phyloP scores from a whole-genome alignment of 2,888 invertebrate genomes.

The Uloborus plumipes region DNA sequence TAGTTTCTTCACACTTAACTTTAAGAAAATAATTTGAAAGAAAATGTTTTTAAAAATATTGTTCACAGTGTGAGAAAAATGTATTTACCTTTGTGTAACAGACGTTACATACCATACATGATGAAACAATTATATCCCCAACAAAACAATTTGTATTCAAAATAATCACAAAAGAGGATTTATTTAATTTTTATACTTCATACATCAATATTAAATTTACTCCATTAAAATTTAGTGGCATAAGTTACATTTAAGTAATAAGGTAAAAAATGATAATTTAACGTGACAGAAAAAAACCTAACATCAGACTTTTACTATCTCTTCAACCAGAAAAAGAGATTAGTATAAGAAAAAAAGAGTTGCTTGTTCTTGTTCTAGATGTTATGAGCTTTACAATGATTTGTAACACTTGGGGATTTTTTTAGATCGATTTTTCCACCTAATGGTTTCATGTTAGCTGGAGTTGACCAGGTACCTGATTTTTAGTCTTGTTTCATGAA shows the following conservation, averaged over 20 bases:
- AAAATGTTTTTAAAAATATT: background rate
- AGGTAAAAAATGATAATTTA: constrained; percentile 1
- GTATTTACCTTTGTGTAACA: constrained; percentile 3
- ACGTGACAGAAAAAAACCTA: background rate
- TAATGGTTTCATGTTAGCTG: too few relatives aligned
- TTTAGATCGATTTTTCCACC: too few relatives aligned
- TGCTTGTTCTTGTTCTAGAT: too few relatives aligned
- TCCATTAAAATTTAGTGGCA: background rate
- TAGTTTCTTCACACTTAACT: background rate
- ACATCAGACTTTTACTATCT: background rate
- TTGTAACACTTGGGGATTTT: too few relatives aligned
- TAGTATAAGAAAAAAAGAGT: constrained; percentile 8
- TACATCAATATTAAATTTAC: constrained; percentile 8
- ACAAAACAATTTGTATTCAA: background rate
- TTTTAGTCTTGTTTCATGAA: too few relatives aligned
- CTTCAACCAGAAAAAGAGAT: background rate
- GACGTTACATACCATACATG: constrained; percentile 1
- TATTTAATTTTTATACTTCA: background rate
- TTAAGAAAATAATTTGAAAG: background rate
- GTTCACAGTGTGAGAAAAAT: constrained; percentile 1
- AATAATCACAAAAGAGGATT: background rate
- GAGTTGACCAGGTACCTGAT: too few relatives aligned
- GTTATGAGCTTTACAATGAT: too few relatives aligned
- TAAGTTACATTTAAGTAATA: constrained; percentile 6
- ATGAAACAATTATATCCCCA: background rate